Conservation (phyloP, 2,797 vertebrate genomes). For the Sus cebifrons region DNA sequence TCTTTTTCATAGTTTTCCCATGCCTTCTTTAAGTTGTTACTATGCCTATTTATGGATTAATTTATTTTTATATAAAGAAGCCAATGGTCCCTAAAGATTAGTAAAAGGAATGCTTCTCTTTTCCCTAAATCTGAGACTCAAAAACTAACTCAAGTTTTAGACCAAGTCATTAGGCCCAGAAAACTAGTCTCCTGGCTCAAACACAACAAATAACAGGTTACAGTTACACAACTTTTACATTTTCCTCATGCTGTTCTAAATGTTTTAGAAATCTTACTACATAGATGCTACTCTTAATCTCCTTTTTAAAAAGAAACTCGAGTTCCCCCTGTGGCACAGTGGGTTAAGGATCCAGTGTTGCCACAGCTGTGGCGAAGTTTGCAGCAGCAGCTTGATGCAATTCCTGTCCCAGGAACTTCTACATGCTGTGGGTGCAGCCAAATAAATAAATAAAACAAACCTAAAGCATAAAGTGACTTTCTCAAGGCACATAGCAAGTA, state of each 20-base stretch:
- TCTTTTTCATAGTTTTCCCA: background rate
- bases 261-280: background rate
- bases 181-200: background rate
- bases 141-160: background rate
- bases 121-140: slow-evolving; percentile 26
- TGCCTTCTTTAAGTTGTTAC: background rate
- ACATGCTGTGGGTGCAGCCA: no score
- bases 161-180: background rate
- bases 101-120: background rate
- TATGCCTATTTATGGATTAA: background rate
- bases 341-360: no score
- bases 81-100: background rate
- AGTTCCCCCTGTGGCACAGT: no score
- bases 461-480: background rate
- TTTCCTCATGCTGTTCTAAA: background rate
- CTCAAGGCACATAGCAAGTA: background rate
- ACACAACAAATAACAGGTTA: background rate
- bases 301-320: background rate
- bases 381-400: no score
- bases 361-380: no score
- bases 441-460: background rate
- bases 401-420: no score
- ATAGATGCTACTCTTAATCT: background rate
- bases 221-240: background rate
- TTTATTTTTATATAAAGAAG: slow-evolving; percentile 9